Base-by-base conservation (phyloP, 1,140 invertebrate species). In the Drusus annulatus region DNA sequence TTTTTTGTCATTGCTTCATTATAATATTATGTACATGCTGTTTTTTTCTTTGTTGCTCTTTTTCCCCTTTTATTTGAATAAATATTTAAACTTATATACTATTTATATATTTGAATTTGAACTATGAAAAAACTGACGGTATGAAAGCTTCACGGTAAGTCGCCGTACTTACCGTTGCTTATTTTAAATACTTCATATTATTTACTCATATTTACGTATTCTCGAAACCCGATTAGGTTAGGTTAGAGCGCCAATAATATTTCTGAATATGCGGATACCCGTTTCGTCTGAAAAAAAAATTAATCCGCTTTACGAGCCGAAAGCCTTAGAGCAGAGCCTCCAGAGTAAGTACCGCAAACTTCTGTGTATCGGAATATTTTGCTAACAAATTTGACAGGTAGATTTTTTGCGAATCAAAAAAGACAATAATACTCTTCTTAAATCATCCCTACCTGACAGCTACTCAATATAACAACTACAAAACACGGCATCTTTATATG, bases 281-380 rank as follows among this genome's bases (percentile, higher is more conserved):
- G 19, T 56, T 56, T 56, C 54, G 3, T 8, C 19, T 56, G 54
- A 56, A 56, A 56, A 56, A 19, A 63, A 28, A 63, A n/a, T n/a
- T 63, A 63, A 63, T 21, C 60, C 60, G 60, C 19, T 63, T 63
- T 63, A 21, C 60, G 1, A 8, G 16, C 17, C 4, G 60, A 13
- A 28, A 21, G 60, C 17, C 60, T 28, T 28, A 56, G 2, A 56
- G n/a, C 5, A 21, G 19, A 3, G 5, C 7, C 19, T 63, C 23
- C 15, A 63, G 28, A 63, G 60, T 17, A 15, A 63, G 60, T 56
- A 63, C 60, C 60, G 60, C 23, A 63, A 21, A 63, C 23, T 63
- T 63, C 60, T 15, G 60, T 63, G 60, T 63, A 63, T 45, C 36
- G 36, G 36, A 63, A 63, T 23, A 56, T 56, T 56, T 56, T 56